A percentile compares a stretch with the other conserved stretches of the same genome.
These are phyloP conservation scores for Baryphthengus martii DNA, from an alignment of 2,113 vertebrate genomes.

Conservation along the genomic window DNA sequence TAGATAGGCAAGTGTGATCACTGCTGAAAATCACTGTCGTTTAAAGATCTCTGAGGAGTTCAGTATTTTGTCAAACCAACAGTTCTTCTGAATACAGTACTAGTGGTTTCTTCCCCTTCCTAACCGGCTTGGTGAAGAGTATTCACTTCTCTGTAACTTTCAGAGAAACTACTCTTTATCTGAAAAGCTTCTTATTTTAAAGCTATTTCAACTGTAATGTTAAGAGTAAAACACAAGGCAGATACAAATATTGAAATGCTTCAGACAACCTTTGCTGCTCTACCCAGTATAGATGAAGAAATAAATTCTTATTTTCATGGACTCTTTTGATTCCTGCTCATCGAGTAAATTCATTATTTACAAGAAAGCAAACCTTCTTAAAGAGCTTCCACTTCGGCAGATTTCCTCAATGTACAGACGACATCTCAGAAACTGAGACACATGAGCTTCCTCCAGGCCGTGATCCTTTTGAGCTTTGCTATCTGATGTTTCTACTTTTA, in stretches of 20 bases:
- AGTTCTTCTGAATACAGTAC: not conserved
- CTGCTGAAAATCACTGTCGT: not conserved
- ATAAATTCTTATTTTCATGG: not conserved
- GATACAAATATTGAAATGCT: not conserved
- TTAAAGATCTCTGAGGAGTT: not conserved
- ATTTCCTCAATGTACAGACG: not conserved
- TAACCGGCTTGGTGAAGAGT: not conserved
- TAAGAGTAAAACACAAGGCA: not conserved
- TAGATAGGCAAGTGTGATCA: not conserved
- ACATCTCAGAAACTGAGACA: not conserved
- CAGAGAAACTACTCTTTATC: not conserved
- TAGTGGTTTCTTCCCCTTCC: not conserved
- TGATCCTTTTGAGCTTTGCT: not conserved
- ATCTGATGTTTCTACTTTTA: not conserved
- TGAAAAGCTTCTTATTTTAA: not conserved
- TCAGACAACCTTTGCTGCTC: not conserved
- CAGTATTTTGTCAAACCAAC: not conserved
- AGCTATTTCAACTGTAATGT: not conserved
- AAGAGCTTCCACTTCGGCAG: not conserved
- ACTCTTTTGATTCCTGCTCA: not conserved
- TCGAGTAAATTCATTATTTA: not conserved
- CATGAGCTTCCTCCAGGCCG: not conserved
- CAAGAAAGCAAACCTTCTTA: not conserved
- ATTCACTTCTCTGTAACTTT: not conserved
- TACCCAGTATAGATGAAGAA: accelerated